A percentile compares a stretch with the other conserved stretches of the same genome.
These are phyloP conservation scores for Neodiprion pinetum DNA, from an alignment of 1,140 invertebrate species.

Conservation along the genomic window DNA sequence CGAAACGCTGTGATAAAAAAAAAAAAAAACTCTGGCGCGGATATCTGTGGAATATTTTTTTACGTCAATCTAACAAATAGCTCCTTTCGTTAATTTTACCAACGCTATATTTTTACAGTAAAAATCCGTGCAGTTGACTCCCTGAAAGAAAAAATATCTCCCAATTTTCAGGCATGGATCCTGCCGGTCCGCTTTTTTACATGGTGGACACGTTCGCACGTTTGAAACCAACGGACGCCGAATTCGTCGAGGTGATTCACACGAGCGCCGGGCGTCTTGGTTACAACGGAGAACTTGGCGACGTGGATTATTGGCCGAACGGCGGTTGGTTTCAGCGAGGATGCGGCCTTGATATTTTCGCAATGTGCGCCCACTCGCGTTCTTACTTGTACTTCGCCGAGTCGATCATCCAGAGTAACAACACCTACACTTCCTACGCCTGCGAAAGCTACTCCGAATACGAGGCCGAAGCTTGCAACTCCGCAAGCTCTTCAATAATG, in stretches of 20 bases:
- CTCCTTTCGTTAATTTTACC: too few species aligned
- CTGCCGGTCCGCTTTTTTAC: conserved; percentile 72
- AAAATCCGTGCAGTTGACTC: neutral
- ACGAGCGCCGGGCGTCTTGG: conserved; percentile 80
- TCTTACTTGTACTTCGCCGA: conserved; percentile 68
- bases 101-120: neutral
- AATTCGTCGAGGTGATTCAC: conserved; percentile 78
- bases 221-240: conserved; percentile 75
- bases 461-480: conserved; percentile 21
- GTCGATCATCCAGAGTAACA: conserved; percentile 55
- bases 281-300: conserved; percentile 69
- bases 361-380: conserved; percentile 70
- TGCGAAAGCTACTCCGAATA: neutral
- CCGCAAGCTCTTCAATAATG: conserved; percentile 30
- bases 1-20: too few species aligned
- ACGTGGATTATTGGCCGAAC: conserved; percentile 79
- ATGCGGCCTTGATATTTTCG: conserved; percentile 59
- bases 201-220: conserved; percentile 69
- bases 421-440: neutral
- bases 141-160: neutral
- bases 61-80: too few species aligned
- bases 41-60: too few species aligned
- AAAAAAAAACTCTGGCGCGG: too few species aligned
- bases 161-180: conserved; percentile 68
- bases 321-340: conserved; percentile 73